Conservation (phyloP, 2,113 vertebrate species). For the Phylloscopus trochilus region DNA sequence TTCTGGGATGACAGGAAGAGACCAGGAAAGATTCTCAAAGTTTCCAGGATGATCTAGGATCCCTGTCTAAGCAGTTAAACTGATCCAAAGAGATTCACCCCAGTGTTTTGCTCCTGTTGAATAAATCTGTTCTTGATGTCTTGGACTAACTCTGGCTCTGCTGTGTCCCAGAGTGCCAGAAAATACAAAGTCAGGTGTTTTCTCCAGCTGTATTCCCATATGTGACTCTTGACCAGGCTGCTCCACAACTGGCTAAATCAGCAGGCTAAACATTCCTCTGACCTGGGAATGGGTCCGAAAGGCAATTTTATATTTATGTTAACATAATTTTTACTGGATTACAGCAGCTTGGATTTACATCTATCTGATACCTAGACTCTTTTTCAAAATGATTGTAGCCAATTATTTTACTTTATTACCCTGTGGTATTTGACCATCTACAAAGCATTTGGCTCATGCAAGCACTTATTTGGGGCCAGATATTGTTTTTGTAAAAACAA, state of each 20-base stretch:
- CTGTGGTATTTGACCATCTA: slow-evolving; percentile 9
- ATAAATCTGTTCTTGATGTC: background rate
- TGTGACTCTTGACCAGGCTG: slow-evolving; percentile 17
- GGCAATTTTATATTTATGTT: background rate
- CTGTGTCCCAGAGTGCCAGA: slow-evolving; percentile 38
- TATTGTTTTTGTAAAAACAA: background rate
- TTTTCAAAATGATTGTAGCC: background rate
- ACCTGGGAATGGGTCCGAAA: background rate
- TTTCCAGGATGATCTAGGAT: background rate
- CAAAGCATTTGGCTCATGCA: background rate
- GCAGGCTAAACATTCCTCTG: slow-evolving; percentile 18
- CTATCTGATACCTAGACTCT: background rate
- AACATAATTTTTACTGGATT: background rate
- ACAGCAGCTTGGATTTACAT: background rate
- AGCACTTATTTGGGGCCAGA: background rate
- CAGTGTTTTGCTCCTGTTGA: background rate
- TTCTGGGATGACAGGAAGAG: background rate
- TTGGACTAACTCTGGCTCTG: background rate
- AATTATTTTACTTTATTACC: background rate
- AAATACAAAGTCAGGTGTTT: slow-evolving; percentile 38
- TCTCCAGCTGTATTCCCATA: slow-evolving; percentile 40
- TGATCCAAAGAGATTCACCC: background rate
- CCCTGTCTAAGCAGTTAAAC: background rate
- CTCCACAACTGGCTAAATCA: slow-evolving; percentile 27
- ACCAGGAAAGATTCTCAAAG: background rate